Evolutionary conservation across 2,113 vertebrate species (phyloP).

Genomic region (Cyanocitta stelleri): DNA sequence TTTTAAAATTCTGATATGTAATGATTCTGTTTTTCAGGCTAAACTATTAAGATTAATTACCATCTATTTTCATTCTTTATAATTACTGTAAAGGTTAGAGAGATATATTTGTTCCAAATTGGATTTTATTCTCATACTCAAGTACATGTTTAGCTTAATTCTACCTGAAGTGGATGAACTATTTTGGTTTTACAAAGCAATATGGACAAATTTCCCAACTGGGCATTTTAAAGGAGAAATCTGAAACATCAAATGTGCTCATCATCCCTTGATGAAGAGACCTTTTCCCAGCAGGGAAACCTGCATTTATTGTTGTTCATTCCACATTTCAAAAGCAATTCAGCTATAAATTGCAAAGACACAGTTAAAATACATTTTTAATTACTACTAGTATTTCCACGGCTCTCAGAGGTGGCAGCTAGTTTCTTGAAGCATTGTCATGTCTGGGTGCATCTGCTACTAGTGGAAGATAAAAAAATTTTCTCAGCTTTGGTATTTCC

Average conservation of each 20-base stretch:
- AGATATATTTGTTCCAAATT: slow-evolving; percentile 14
- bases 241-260: neutral
- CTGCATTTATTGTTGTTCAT: neutral
- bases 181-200: slow-evolving; percentile 19
- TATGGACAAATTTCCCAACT: slow-evolving; percentile 17
- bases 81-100: slow-evolving; percentile 15
- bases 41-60: slow-evolving; percentile 15
- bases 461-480: neutral
- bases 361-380: neutral
- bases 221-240: slow-evolving; percentile 7
- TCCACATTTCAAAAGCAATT: neutral
- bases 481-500: neutral
- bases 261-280: neutral
- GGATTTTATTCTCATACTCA: neutral
- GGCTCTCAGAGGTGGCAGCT: neutral
- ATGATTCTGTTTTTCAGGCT: neutral
- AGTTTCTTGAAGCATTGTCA: fast-evolving
- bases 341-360: neutral
- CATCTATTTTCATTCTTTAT: neutral
- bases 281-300: neutral
- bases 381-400: neutral
- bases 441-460: neutral
- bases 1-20: neutral
- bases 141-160: neutral
- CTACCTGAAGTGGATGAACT: neutral